Evolutionary conservation across 2,888 invertebrate genomes (phyloP), one percentile per base, ranked within the genome.

Genomic region (Pandemis corylana): DNA sequence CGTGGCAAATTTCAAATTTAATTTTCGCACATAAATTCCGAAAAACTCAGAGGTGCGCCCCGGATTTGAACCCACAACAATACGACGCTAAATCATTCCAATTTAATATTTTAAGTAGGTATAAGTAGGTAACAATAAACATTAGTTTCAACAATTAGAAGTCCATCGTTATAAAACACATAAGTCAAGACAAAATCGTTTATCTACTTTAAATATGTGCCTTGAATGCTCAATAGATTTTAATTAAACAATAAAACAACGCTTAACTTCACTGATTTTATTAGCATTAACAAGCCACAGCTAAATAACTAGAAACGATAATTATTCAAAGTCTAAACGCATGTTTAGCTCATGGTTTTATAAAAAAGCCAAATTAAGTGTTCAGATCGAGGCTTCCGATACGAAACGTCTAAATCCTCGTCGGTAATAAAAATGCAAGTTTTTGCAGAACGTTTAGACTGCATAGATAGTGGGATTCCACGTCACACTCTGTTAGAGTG

Each of bases 381-480:
- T 61, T 61, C 42, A 61, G 74, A 66, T 74, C 28, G 61, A 36
- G 61, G 15, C 65, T 61, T 20, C 42, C 20, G 74, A 74, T 74
- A 70, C 53, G 51, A 49, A 63, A 46, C 15, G 65, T 49, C 10
- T 67, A 15, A 42, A 65, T 73, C 70, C 69, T 61, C 65, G 42
- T 13, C 13, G 49, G 42, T 51, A 20, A 65, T 61, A 66, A 65
- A 74, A 74, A 74, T 61, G 36, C 61, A 20, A 62, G 67, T 53
- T 61, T 70, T 70, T 68, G 64, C 53, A 42, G 69, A 49, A 63
- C 65, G 61, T 65, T 44, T 67, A 44, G 28, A 44, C 15, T 67
- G 66, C 51, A 65, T 69, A 65, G 68, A 65, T 65, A 65, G 42
- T 46, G 70, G 62, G 65, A 75, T 71, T 15, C 70, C 71, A 75